phyloP scores from a whole-genome alignment of 2,888 invertebrate genomes.

The Lycaena phlaeas region DNA sequence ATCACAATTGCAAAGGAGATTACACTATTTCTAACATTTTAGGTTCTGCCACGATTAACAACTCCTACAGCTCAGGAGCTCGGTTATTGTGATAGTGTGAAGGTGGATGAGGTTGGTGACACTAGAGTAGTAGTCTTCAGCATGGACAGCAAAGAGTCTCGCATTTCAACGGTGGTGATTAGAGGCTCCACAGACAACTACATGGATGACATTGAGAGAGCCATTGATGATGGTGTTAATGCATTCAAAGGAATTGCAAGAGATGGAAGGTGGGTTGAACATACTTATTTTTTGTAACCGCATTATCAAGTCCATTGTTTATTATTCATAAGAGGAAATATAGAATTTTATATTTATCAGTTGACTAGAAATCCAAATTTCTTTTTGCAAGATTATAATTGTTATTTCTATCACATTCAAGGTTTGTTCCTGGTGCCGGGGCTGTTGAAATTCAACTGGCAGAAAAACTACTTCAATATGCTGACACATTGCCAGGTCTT shows the following conservation, averaged over 20 bases:
- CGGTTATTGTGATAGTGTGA: slow-evolving; percentile 91
- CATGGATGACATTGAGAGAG: slow-evolving; percentile 99
- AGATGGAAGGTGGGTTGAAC: slow-evolving; percentile 73
- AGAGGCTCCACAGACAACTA: slow-evolving; percentile 97
- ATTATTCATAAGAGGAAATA: too few species aligned
- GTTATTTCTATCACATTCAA: too few species aligned
- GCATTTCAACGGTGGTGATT: slow-evolving; percentile 93
- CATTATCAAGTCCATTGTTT: too few species aligned
- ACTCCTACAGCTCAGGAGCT: slow-evolving; percentile 91
- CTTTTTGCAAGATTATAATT: too few species aligned
- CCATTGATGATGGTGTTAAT: slow-evolving; percentile 98
- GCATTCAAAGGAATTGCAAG: slow-evolving; percentile 94
- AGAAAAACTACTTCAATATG: slow-evolving; percentile 86
- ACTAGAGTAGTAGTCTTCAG: slow-evolving; percentile 95
- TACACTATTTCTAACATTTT: slow-evolving; percentile 3
- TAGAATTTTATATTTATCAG: too few species aligned
- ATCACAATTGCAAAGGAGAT: too few species aligned
- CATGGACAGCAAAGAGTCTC: slow-evolving; percentile 85
- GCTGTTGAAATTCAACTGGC: slow-evolving; percentile 96
- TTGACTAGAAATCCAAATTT: too few species aligned
- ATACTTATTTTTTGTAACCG: too few species aligned
- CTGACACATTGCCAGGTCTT: slow-evolving; percentile 93
- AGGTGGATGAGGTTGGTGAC: slow-evolving; percentile 95
- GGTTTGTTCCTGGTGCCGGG: slow-evolving; percentile 93
- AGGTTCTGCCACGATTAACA: slow-evolving; percentile 76